Evolutionary conservation across 2,888 invertebrate species (phyloP), one percentile per base, ranked within the genome.

Genomic region (Drosophila pseudotalamancana): DNA sequence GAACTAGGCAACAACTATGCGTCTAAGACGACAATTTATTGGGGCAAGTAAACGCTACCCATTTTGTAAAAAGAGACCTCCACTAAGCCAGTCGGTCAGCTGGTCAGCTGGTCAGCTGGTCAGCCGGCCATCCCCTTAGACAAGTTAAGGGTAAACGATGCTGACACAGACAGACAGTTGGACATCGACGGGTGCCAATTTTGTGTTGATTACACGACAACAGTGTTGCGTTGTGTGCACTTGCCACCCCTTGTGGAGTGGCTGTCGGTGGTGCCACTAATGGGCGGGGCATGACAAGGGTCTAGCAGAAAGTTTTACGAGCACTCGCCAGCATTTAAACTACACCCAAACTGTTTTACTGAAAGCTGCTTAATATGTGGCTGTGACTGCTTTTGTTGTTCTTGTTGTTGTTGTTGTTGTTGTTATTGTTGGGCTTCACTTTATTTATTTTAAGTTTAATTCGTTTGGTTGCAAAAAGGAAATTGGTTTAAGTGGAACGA

Each of bases 361-460:
- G 57, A 67, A 55, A 46, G 49, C 48, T 31, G 56, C 61, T 68
- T 68, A 73, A 64, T 61, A 39, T 60, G 48, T 23, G 45, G 25
- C 25, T 66, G 62, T 39, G 55, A 27, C 25, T 48, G 31, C 21
- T 57, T 39, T 40, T 54, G 50, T 21, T 21, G 54, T 9, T 29
- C 14, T 27, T 50, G n/a, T n/a, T n/a, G n/a, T 14, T 60, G 48
- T 23, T 53, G 25, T 31, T 66, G 62, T 39, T 57, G 31, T 29
- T 48, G 31, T 25, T 57, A 40, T 40, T 54, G 50, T 21, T 21
- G 54, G n/a, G 32, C 14, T 27, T 50, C 18, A 50, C 27, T 79
- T 73, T 82, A 63, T 86, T 86, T 83, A 76, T 73, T 83, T 79
- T 76, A 69, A 86, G 83, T 81, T 81, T 79, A 79, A 83, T 82